Conservation (phyloP, 53 echinoderm and acorn worm species). For the Glandiceps talaboti region DNA sequence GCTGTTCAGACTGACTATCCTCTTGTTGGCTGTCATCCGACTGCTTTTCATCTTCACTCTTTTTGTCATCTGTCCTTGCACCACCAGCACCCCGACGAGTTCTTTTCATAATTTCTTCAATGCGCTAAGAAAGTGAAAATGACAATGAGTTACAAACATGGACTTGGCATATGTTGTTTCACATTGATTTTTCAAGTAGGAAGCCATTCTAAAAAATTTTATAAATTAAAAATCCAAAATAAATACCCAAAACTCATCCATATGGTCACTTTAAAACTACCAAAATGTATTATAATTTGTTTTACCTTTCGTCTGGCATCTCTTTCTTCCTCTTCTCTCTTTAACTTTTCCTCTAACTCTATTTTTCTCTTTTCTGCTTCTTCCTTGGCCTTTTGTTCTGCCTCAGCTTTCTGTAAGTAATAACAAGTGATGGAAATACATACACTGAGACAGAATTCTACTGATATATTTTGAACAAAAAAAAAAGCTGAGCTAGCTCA, state of each 20-base stretch:
- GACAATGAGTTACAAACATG: not conserved
- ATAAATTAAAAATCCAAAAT: too few species aligned
- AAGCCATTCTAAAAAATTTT: too few species aligned
- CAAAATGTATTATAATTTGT: too few species aligned
- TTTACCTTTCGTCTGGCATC: slow-evolving; percentile 84
- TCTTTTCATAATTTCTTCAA: slow-evolving; percentile 95
- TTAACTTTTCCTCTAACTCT: slow-evolving; percentile 66
- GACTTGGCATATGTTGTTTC: too few species aligned
- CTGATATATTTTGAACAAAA: too few species aligned
- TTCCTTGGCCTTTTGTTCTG: slow-evolving; percentile 59
- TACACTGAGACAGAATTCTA: too few species aligned
- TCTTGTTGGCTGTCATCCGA: not conserved
- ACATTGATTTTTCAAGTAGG: too few species aligned
- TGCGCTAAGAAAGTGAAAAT: slow-evolving; percentile 35
- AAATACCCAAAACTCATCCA: too few species aligned
- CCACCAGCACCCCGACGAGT: slow-evolving; percentile 64
- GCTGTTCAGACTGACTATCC: not conserved
- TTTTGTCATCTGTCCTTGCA: not conserved
- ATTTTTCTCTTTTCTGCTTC: slow-evolving; percentile 52
- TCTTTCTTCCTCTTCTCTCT: slow-evolving; percentile 78
- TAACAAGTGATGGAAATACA: too few species aligned
- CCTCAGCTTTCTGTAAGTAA: slow-evolving; percentile 82
- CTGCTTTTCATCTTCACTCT: not conserved
- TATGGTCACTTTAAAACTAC: too few species aligned
- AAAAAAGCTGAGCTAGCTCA: too few species aligned